Evolutionary conservation across 2,888 invertebrate genomes (phyloP).

Genomic region (Hymenopus coronatus): DNA sequence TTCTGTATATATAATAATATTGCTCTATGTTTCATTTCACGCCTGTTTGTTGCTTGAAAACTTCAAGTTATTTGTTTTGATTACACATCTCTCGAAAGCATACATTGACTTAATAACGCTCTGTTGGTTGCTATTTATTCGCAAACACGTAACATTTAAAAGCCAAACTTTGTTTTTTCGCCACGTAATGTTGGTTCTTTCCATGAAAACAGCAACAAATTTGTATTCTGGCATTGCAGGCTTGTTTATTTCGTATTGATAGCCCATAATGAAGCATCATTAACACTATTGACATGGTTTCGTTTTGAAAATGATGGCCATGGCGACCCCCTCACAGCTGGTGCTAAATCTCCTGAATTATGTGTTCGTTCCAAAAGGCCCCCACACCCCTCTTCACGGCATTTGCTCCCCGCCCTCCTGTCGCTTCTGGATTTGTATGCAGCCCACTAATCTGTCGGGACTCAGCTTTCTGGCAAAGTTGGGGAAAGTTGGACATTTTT

Average conservation of each 20-base stretch:
- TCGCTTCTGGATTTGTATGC: not conserved
- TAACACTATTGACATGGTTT: not conserved
- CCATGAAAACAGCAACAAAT: not conserved
- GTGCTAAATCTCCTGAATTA: not conserved
- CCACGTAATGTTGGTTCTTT: not conserved
- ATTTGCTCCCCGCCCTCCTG: not conserved
- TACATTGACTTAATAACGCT: no score
- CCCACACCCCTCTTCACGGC: no score
- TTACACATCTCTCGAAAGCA: no score
- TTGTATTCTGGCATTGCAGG: not conserved
- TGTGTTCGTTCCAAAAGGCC: not conserved
- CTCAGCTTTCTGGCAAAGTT: no score
- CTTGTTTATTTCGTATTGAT: not conserved
- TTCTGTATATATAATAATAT: no score
- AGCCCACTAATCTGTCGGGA: not conserved
- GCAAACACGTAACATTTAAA: not conserved
- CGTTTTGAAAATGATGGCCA: not conserved
- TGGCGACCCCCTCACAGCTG: not conserved
- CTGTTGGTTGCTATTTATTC: not conserved
- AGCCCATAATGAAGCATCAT: not conserved
- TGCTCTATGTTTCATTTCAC: no score
- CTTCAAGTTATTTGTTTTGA: no score
- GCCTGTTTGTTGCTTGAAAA: no score
- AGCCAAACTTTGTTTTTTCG: not conserved
- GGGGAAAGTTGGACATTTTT: not conserved